These are phyloP conservation scores for Agelas oroides DNA, from an alignment of 37 sponge, comb jelly and placozoan species.

Conservation along the genomic window DNA sequence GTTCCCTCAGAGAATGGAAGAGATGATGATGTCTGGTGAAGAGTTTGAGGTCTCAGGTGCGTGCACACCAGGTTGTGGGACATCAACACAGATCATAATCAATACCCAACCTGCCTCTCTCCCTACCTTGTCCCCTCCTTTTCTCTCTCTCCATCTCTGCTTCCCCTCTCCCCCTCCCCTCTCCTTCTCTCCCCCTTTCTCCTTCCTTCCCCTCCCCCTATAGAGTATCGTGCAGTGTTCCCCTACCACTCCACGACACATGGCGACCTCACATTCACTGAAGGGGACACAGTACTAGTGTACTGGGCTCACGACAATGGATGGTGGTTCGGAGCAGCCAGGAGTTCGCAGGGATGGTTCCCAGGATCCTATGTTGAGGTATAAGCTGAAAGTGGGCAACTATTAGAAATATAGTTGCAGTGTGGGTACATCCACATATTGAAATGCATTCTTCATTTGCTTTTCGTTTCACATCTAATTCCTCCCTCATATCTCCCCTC, in stretches of 20 bases:
- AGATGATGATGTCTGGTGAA: constrained; percentile 41
- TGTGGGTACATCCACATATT: no score
- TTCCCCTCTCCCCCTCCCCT: not conserved
- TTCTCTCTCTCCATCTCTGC: not conserved
- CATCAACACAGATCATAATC: no score
- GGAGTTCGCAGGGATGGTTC: constrained; percentile 81
- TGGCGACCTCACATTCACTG: constrained; percentile 77
- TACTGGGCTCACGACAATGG: constrained; percentile 84
- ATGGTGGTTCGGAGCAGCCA: constrained; percentile 87
- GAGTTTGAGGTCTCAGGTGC: constrained; percentile 28
- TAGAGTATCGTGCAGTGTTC: constrained; percentile 71
- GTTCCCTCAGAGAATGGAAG: constrained; percentile 27
- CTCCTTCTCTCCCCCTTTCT: not conserved
- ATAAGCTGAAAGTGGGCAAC: not conserved
- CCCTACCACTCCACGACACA: constrained; percentile 49
- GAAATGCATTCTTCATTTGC: not conserved
- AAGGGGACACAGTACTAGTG: constrained; percentile 77
- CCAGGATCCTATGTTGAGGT: constrained; percentile 91
- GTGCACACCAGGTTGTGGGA: not conserved
- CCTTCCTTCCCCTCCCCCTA: not conserved
- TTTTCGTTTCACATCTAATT: no score
- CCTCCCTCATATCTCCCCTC: not conserved
- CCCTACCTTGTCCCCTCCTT: no score
- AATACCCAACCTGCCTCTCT: no score
- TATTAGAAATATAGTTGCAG: no score